These are phyloP conservation scores for Scaptomyza tumidula DNA, from an alignment of 2,888 invertebrate species.

Conservation along the genomic window DNA sequence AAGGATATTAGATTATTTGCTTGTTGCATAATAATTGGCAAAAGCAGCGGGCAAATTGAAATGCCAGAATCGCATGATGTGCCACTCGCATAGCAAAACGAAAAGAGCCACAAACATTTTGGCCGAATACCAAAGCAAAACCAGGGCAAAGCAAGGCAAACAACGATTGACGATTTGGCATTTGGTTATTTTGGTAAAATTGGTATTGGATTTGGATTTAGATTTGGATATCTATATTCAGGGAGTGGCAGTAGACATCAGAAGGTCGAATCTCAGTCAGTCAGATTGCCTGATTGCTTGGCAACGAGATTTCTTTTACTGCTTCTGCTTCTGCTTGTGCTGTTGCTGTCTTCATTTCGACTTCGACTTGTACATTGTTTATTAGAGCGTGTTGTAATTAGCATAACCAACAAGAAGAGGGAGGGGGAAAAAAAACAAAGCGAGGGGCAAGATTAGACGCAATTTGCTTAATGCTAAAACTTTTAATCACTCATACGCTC, in stretches of 20 bases:
- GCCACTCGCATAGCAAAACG: conserved; percentile 18
- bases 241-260: conserved; percentile 26
- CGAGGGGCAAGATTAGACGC: conserved; percentile 53
- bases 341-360: neutral
- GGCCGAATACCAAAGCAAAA: neutral
- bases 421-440: conserved; percentile 10
- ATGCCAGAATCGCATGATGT: conserved; percentile 56
- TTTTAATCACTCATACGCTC: conserved; percentile 78
- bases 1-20: conserved; percentile 67
- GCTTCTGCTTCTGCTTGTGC: neutral
- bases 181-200: conserved; percentile 3
- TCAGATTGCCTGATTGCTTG: conserved; percentile 22
- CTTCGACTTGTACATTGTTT: conserved; percentile 48
- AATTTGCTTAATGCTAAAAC: conserved; percentile 75
- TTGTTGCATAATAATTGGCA: conserved; percentile 66
- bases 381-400: conserved; percentile 75
- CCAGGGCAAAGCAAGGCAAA: conserved; percentile 8
- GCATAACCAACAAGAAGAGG: conserved; percentile 62
- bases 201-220: conserved; percentile 8
- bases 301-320: conserved; percentile 20
- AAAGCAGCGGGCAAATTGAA: conserved; percentile 46
- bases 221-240: neutral
- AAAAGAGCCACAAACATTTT: conserved; percentile 25
- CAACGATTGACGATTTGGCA: conserved; percentile 33
- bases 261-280: conserved; percentile 17